phyloP scores from a whole-genome alignment of 1,140 invertebrate species.

The Tetranychus urticae region DNA sequence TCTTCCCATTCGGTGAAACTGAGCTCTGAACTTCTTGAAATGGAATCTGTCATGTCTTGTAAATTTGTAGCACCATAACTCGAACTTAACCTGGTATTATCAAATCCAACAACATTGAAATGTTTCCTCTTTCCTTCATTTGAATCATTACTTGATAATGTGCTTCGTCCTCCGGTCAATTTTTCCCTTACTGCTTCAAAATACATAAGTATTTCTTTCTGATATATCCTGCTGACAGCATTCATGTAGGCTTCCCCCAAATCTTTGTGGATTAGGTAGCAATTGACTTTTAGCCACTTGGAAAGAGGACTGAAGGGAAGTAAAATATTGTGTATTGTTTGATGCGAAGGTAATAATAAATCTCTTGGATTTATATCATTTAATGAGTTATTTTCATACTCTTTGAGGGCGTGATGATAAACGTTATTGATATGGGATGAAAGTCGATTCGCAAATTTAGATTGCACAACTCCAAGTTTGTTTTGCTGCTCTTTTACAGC shows the following conservation, averaged over 20 bases:
- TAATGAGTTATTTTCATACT: conserved; percentile 29
- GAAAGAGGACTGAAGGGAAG: conserved; percentile 62
- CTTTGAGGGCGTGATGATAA: conserved; percentile 67
- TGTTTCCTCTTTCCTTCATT: conserved; percentile 2
- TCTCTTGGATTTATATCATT: conserved; percentile 27
- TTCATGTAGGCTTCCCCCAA: conserved; percentile 53
- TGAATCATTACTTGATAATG: not conserved
- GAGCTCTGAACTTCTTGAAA: conserved; percentile 6
- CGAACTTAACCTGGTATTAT: not conserved
- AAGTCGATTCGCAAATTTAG: conserved; percentile 57
- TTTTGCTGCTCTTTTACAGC: conserved; percentile 71
- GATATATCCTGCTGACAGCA: conserved; percentile 55
- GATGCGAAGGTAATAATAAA: conserved; percentile 47
- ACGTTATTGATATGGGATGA: conserved; percentile 70
- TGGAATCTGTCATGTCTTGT: conserved; percentile 1
- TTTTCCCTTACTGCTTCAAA: conserved; percentile 44
- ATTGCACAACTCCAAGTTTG: conserved; percentile 52
- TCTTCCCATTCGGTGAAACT: conserved; percentile 10
- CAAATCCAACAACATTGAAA: not conserved
- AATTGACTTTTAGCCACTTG: conserved; percentile 65
- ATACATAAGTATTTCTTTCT: conserved; percentile 50
- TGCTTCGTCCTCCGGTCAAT: not conserved
- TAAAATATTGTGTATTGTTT: conserved; percentile 52
- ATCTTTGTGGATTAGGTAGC: conserved; percentile 48
- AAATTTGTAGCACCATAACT: not conserved